phyloP scores from a whole-genome alignment of 2,888 invertebrate species.

The Pecten maximus region DNA sequence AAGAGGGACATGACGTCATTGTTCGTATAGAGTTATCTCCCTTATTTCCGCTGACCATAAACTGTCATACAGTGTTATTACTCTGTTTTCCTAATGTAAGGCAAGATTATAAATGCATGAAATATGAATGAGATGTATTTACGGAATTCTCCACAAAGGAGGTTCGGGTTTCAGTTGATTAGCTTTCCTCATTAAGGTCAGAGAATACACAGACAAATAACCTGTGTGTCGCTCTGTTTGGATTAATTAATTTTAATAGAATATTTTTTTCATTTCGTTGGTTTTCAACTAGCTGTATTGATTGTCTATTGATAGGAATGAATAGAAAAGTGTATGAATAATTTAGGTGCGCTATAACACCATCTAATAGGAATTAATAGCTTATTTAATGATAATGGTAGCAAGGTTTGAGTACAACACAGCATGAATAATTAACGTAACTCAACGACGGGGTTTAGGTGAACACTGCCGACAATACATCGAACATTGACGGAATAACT shows the following conservation, averaged over 20 bases:
- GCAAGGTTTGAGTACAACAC: background rate
- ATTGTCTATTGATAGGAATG: background rate
- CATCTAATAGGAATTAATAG: background rate
- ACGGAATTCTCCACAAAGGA: background rate
- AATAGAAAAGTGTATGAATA: background rate
- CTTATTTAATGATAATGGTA: background rate
- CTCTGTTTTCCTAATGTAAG: too few species aligned
- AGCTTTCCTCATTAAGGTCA: background rate
- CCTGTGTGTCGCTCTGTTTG: background rate
- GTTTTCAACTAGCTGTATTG: constrained; percentile 6
- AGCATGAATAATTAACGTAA: background rate
- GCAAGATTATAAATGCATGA: background rate
- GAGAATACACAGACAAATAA: background rate
- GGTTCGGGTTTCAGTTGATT: background rate
- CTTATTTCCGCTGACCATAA: too few species aligned
- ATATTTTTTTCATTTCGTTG: background rate
- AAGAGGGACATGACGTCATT: too few species aligned
- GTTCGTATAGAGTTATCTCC: too few species aligned
- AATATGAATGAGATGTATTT: background rate
- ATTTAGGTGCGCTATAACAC: background rate
- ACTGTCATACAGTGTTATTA: too few species aligned
- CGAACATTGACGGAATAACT: background rate
- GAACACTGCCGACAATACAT: background rate
- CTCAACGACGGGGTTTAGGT: background rate
- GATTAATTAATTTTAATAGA: background rate